Evolutionary conservation across 2,888 invertebrate species (phyloP), one percentile per base, ranked within the genome.

Genomic region (Caenorhabditis uteleia): DNA sequence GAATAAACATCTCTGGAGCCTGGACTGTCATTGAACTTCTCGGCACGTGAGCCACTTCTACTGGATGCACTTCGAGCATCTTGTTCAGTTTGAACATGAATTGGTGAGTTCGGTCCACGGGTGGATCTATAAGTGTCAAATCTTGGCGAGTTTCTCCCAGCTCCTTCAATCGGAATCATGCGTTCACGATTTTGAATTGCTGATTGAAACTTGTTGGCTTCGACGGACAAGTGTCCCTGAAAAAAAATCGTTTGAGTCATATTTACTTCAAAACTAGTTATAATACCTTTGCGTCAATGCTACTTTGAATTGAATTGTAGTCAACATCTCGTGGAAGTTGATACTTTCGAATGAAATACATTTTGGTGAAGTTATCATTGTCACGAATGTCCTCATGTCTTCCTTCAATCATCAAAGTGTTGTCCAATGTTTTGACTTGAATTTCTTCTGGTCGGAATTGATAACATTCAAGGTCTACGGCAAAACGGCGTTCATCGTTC

Each of bases 371-470:
- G 64, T 79, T 79, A 58, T 79, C 79, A 10, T 56, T 47, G 59
- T 80, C 80, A 39, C 74, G 72, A 39, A 80, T 73, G 46, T 81
- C 81, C 39, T 81, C 80, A 54, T 81, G 81, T 36, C 77, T 69
- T 40, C 81, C 81, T 57, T 81, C 81, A 53, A 81, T 79, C 51
- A 82, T 60, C 39, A 81, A 58, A 16, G 81, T 82, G 57, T 81
- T 81, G 53, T 82, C 81, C 42, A 82, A 54, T 10, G 81, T 81
- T 45, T 81, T 81, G 54, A 78, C 78, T 67, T 81, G 80, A 18
- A 81, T 70, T 48, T 81, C 81, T 47, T 81, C 81, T n/a, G 81
- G 81, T 45, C 73, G 72, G 72, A 81, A 81, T 45, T 81, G 81
- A 36, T 81, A 82, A 16, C 77, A 74, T 48, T 81, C 81, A 44